phyloP scores from a whole-genome alignment of 2,888 invertebrate species.

The Eilema depressum region DNA sequence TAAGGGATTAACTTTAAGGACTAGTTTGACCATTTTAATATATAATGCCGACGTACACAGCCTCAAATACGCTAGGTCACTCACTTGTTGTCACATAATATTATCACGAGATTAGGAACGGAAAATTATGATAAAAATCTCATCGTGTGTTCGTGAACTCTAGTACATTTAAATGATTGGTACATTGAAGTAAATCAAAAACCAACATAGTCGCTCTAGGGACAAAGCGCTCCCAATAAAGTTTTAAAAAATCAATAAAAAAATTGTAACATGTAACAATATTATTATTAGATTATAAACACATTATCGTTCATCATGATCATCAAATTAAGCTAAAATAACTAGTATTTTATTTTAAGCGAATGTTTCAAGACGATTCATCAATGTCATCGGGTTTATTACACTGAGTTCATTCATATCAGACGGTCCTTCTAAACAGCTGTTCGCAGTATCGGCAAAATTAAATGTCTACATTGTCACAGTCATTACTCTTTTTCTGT shows the following conservation, averaged over 20 bases:
- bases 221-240: too few relatives aligned
- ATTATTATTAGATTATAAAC: constrained; percentile 4
- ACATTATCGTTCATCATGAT: background rate
- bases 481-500: constrained; percentile 15
- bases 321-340: background rate
- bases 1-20: constrained; percentile 16
- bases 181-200: too few relatives aligned
- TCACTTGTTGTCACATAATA: background rate
- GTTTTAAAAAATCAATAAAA: too few relatives aligned
- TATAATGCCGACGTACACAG: background rate
- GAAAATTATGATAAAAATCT: background rate
- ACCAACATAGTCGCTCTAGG: too few relatives aligned
- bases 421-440: constrained; percentile 12
- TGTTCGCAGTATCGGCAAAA: constrained; percentile 10
- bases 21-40: constrained; percentile 3
- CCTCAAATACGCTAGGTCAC: background rate
- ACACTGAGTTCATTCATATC: constrained; percentile 9
- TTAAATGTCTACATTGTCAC: constrained; percentile 4
- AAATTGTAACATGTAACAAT: background rate
- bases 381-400: constrained; percentile 17
- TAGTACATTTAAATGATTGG: too few relatives aligned
- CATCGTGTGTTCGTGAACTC: too few relatives aligned
- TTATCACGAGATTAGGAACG: background rate
- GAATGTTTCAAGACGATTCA: constrained; percentile 11
- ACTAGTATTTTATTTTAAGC: constrained; percentile 9